These are phyloP conservation scores for Zosterops lateralis DNA, from an alignment of 2,113 vertebrate genomes.

Conservation along the genomic window DNA sequence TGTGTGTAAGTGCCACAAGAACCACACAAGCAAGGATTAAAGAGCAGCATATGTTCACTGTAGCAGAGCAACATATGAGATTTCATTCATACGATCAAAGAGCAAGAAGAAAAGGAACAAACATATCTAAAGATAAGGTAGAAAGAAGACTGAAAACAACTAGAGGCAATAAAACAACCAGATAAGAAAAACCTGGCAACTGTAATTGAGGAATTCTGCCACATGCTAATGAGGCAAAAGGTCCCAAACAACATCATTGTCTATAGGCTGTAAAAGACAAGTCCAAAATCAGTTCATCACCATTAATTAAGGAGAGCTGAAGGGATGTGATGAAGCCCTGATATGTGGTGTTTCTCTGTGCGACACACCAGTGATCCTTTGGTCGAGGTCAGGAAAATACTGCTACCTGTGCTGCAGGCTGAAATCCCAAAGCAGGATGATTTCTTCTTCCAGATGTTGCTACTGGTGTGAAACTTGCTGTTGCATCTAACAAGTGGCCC, in stretches of 20 bases:
- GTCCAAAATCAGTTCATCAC: neutral
- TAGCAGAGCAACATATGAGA: neutral
- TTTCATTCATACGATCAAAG: neutral
- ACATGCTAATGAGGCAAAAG: constrained; percentile 2
- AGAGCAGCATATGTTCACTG: neutral
- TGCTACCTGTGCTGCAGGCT: neutral
- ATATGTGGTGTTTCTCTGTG: neutral
- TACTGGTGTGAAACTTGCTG: neutral
- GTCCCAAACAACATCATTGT: neutral
- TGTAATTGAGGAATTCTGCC: constrained; percentile 29
- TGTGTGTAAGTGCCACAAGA: neutral
- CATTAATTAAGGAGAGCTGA: neutral
- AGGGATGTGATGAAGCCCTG: neutral
- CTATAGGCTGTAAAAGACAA: neutral
- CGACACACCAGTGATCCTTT: neutral
- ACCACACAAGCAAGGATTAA: neutral
- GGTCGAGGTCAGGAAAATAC: neutral
- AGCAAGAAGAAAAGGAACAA: neutral
- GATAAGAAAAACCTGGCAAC: constrained; percentile 28
- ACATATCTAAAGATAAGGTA: neutral
- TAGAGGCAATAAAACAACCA: neutral
- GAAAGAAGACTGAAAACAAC: neutral
- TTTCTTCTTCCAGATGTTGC: neutral
- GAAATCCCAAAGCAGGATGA: neutral
- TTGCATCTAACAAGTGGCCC: neutral